phyloP scores from a whole-genome alignment of 1,140 invertebrate genomes.

The Caerostris darwini region DNA sequence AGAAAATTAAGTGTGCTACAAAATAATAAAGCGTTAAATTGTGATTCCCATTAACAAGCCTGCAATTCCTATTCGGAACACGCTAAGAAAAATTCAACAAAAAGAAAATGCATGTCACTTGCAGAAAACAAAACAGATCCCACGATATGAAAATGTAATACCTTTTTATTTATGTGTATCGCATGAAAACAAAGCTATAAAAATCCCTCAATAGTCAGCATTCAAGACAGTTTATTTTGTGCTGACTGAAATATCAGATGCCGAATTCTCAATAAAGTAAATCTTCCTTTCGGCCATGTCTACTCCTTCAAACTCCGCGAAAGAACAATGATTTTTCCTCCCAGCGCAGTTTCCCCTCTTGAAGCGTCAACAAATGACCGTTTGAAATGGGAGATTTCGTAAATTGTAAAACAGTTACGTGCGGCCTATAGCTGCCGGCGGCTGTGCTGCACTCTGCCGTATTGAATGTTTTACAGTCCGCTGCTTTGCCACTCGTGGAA shows the following conservation, averaged over 20 bases:
- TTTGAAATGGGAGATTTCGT: slow-evolving; percentile 59
- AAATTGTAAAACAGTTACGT: slow-evolving; percentile 63
- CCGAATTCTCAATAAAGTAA: slow-evolving; percentile 32
- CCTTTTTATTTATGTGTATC: background rate
- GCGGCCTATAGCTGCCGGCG: slow-evolving; percentile 30
- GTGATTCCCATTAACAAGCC: too few relatives aligned
- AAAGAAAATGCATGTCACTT: too few relatives aligned
- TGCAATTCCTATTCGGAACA: too few relatives aligned
- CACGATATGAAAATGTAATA: background rate
- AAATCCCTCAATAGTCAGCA: background rate
- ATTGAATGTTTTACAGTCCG: slow-evolving; percentile 59
- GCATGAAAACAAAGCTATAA: slow-evolving; percentile 12
- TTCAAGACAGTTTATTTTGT: background rate
- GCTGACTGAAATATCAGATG: slow-evolving; percentile 3
- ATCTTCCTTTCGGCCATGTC: background rate
- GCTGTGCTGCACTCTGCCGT: slow-evolving; percentile 33
- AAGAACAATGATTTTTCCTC: slow-evolving; percentile 36
- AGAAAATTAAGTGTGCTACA: too few relatives aligned
- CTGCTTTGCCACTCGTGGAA: background rate
- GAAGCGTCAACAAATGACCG: slow-evolving; percentile 46
- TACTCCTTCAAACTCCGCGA: slow-evolving; percentile 39
- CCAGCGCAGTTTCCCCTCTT: slow-evolving; percentile 27
- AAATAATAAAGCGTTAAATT: too few relatives aligned
- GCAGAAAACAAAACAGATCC: background rate
- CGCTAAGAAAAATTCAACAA: background rate